Evolutionary conservation across 2,113 vertebrate species (phyloP).

Genomic region (Aspiorhynchus laticeps): DNA sequence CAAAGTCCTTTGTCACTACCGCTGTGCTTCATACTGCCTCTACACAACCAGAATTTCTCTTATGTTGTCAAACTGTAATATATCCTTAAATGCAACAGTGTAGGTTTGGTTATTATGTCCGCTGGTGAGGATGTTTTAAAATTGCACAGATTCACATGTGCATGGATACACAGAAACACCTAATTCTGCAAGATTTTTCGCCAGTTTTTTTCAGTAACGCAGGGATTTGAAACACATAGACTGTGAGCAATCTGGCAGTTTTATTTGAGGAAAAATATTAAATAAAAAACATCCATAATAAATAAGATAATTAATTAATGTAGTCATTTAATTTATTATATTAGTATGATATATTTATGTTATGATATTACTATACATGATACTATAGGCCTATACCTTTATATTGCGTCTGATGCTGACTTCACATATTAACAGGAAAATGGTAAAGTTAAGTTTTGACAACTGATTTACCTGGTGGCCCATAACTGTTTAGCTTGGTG

Average conservation of each 20-base stretch:
- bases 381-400: too few relatives aligned
- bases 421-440: not conserved
- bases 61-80: slow-evolving; percentile 12
- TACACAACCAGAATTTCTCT: slow-evolving; percentile 29
- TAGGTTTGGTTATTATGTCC: not conserved
- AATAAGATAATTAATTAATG: not conserved
- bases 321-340: too few relatives aligned
- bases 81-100: not conserved
- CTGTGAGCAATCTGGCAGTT: not conserved
- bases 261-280: not conserved
- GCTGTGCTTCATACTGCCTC: slow-evolving; percentile 39
- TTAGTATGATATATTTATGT: too few relatives aligned
- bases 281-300: not conserved
- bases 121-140: not conserved
- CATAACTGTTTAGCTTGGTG: not conserved
- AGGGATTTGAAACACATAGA: not conserved
- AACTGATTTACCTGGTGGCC: too few relatives aligned
- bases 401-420: not conserved
- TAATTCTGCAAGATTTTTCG: not conserved
- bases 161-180: not conserved
- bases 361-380: too few relatives aligned
- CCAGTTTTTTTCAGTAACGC: not conserved
- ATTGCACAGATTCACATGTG: not conserved
- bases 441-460: too few relatives aligned
- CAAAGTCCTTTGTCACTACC: slow-evolving; percentile 51